phyloP scores from a whole-genome alignment of 2,888 invertebrate genomes.

The Drosophila cracens region DNA sequence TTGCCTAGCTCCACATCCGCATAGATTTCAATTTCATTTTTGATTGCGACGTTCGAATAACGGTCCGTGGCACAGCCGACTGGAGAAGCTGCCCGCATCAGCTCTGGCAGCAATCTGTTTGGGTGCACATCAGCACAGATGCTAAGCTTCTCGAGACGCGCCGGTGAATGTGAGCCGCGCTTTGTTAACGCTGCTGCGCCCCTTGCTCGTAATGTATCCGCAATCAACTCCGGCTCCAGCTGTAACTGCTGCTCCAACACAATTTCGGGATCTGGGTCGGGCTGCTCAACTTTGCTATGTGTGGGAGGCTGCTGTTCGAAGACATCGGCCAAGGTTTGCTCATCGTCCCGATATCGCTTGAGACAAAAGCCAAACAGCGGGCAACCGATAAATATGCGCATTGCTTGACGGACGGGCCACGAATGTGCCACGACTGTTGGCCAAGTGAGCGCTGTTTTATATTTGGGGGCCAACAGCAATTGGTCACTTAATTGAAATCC shows the following conservation, averaged over 20 bases:
- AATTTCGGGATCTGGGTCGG: not conserved
- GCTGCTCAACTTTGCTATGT: constrained; percentile 17
- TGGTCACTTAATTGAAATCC: constrained; percentile 38
- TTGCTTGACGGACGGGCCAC: constrained; percentile 32
- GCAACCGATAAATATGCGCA: constrained; percentile 55
- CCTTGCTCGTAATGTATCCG: not conserved
- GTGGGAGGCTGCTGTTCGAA: constrained; percentile 31
- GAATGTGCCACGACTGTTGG: constrained; percentile 13
- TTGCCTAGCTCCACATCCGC: constrained; percentile 45
- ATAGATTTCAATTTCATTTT: constrained; percentile 58
- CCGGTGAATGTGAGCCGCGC: constrained; percentile 59
- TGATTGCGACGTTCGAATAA: constrained; percentile 43
- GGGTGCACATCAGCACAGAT: constrained; percentile 58
- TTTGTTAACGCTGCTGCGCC: not conserved
- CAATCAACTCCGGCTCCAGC: not conserved
- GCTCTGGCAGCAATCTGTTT: not conserved
- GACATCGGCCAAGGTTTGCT: constrained; percentile 39
- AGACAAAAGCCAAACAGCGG: constrained; percentile 42
- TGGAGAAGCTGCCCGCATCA: not conserved
- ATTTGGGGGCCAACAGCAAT: constrained; percentile 6
- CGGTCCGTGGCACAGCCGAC: constrained; percentile 8
- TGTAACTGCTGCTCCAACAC: not conserved
- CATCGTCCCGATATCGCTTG: constrained; percentile 46
- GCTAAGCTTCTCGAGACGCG: constrained; percentile 40
- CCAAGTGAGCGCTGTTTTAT: constrained; percentile 24